Conservation (phyloP, 2,888 invertebrate species). For the Dorcus parallelipipedus region DNA sequence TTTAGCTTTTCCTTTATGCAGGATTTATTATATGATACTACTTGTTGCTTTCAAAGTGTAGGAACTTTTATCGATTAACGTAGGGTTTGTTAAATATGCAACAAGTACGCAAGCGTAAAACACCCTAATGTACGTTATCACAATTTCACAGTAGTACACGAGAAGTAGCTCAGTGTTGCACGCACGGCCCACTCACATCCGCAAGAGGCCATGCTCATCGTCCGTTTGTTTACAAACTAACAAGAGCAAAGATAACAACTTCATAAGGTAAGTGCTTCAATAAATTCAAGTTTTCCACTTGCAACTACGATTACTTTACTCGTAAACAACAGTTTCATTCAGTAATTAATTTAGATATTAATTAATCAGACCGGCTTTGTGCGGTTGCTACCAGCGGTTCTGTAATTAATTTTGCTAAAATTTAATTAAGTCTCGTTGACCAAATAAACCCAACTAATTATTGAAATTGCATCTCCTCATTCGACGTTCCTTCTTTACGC, state of each 20-base stretch:
- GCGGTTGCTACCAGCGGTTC: no score
- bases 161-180: slow-evolving; percentile 12
- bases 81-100: slow-evolving; percentile 28
- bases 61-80: slow-evolving; percentile 28
- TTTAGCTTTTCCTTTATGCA: background rate
- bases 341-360: no score
- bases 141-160: slow-evolving; percentile 20
- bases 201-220: background rate
- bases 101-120: slow-evolving; percentile 31
- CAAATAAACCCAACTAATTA: no score
- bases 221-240: background rate
- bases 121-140: slow-evolving; percentile 22
- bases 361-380: no score
- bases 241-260: slow-evolving; percentile 1
- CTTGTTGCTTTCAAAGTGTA: slow-evolving; percentile 30
- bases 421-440: no score
- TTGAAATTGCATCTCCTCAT: no score
- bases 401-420: no score
- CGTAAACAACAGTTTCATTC: no score
- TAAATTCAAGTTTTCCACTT: no score
- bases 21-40: slow-evolving; percentile 11
- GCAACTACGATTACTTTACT: no score
- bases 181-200: slow-evolving; percentile 4
- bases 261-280: background rate
- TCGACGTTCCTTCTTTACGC: no score